Evolutionary conservation across 2,888 invertebrate genomes (phyloP).

Genomic region (Napeogenes sylphis): DNA sequence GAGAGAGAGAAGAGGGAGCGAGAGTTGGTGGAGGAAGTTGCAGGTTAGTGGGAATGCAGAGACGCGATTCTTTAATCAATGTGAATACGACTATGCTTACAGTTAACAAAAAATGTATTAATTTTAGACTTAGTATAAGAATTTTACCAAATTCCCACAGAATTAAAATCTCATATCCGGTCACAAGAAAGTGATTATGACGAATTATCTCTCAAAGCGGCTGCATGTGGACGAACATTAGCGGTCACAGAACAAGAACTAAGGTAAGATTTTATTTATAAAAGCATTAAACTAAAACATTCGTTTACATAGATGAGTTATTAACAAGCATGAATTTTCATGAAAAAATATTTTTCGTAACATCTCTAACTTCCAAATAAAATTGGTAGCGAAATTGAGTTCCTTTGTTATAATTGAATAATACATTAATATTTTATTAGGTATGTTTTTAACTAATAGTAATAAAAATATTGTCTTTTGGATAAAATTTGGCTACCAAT

Average conservation of each 20-base stretch:
- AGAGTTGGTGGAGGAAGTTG: conserved; percentile 64
- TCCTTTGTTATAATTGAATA: conserved; percentile 30
- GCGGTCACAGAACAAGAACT: conserved; percentile 69
- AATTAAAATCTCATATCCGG: conserved; percentile 60
- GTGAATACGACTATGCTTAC: no score
- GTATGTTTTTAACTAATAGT: conserved; percentile 29
- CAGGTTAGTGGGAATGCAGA: conserved; percentile 44
- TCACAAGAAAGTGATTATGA: conserved; percentile 57
- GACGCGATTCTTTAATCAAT: not conserved
- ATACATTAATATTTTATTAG: conserved; percentile 11
- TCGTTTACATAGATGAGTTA: conserved; percentile 1
- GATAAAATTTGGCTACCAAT: conserved; percentile 68
- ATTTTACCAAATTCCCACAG: conserved; percentile 38
- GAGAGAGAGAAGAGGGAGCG: conserved; percentile 70
- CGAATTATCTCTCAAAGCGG: conserved; percentile 52
- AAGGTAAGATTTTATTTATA: conserved; percentile 46
- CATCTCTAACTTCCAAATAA: conserved; percentile 34
- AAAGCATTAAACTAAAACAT: not conserved
- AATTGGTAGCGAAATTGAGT: conserved; percentile 67
- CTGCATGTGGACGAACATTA: conserved; percentile 62
- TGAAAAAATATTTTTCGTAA: conserved; percentile 7
- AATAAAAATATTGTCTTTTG: conserved; percentile 65
- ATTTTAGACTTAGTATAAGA: not conserved
- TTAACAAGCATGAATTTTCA: not conserved
- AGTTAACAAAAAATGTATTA: not conserved